These are phyloP conservation scores for Corticium candelabrum DNA, from an alignment of 37 sponge, comb jelly and placozoan species.

Conservation along the genomic window DNA sequence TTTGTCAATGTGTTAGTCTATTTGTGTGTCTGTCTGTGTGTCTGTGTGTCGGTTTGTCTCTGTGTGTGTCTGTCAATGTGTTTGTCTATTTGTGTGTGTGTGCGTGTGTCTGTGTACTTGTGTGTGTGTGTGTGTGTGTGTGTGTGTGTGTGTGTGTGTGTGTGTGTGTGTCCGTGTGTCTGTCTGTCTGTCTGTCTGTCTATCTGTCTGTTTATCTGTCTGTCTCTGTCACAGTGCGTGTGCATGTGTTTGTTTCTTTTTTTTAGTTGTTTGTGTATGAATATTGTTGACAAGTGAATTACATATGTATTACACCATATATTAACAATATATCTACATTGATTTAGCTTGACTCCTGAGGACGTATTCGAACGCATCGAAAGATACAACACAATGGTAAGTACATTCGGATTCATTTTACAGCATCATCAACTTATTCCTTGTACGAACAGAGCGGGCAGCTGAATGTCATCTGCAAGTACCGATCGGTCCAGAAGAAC, in stretches of 20 bases:
- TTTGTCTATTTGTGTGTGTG: no score
- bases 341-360: neutral
- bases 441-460: no score
- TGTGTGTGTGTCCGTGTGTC: neutral
- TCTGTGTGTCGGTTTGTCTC: no score
- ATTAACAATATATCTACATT: neutral
- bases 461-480: neutral
- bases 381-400: no score
- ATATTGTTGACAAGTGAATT: no score
- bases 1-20: no score
- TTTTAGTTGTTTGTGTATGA: neutral
- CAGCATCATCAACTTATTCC: no score
- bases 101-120: constrained; percentile 1
- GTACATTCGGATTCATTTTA: no score
- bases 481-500: neutral
- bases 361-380: neutral
- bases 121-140: constrained; percentile 11
- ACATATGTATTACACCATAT: no score
- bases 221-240: constrained; percentile 22
- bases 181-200: neutral
- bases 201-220: neutral
- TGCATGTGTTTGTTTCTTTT: neutral
- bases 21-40: no score
- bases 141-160: constrained; percentile 18
- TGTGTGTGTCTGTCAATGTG: no score